Base-by-base conservation (phyloP, 2,797 vertebrate genomes). In the Apogon hyalosoma region DNA sequence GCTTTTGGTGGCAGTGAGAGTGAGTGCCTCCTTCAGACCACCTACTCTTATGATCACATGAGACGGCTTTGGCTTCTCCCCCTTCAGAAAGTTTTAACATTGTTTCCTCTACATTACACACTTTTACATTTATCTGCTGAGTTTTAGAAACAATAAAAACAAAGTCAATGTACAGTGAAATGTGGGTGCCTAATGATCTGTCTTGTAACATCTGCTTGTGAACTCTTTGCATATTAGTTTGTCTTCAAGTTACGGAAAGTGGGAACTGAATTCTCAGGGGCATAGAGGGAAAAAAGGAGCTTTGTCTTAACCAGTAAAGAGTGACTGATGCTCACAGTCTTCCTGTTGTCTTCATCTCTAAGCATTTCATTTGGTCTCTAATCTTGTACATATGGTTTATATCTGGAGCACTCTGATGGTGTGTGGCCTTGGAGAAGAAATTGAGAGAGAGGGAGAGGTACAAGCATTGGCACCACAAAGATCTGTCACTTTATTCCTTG, bases 371-470 rank as follows among this genome's bases (percentile, higher is more conserved):
- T 65, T 75, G 46, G 61, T 54, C 73, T 79, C 57, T 84, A 84
- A 87, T 90, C 79, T 77, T 76, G 14, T 67, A 69, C 83, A 90
- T 82, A 79, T 90, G 84, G 78, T 90, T 87, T 74, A 36, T 76
- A 86, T 90, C 79, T 86, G 73, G 11, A 47, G 56, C 58, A 14
- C 73, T 71, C 47, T 80, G 78, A 74, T 73, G 61, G 59, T 83
- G 84, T 85, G 84, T 86, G 76, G 77, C 60, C 50, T 0, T 42
- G 15, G 21, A 51, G 51, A 69, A 57, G 36, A 41, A 80, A 50
- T 47, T 28, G 68, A 57, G 50, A 28, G 24, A 19, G 58, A 33
- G 48, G 63, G 51, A 33, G 61, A 19, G 48, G 55, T 46, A 71
- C 70, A 73, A 77, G 58, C 33, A 16, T 63, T 67, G 70, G 73